Evolutionary conservation across 64 coral and sea anemone genomes (phyloP).

Genomic region (Montipora capricornis): DNA sequence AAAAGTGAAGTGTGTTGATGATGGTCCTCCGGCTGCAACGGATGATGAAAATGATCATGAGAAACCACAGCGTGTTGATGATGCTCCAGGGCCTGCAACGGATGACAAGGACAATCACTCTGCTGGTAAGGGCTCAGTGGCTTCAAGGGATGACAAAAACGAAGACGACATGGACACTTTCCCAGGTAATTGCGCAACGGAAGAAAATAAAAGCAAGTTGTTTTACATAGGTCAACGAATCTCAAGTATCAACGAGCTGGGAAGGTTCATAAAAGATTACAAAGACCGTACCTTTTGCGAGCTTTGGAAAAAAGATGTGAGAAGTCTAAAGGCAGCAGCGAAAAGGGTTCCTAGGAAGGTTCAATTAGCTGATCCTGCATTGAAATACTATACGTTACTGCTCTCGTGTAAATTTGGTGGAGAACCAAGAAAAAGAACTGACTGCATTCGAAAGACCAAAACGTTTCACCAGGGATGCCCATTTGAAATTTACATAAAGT

Average conservation of each 20-base stretch:
- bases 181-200: not conserved
- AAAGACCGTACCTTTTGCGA: conserved; percentile 69
- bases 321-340: conserved; percentile 36
- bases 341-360: conserved; percentile 65
- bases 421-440: no score
- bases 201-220: not conserved
- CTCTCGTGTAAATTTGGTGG: no score
- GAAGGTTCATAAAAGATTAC: conserved; percentile 32
- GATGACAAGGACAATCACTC: not conserved
- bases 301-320: conserved; percentile 66
- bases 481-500: no score
- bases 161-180: not conserved
- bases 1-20: not conserved
- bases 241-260: conserved; percentile 34
- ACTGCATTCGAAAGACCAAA: no score
- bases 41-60: conserved; percentile 1
- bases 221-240: conserved; percentile 61
- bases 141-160: not conserved
- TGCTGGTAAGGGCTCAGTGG: conserved; percentile 1
- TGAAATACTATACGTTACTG: no score
- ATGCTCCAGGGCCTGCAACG: not conserved
- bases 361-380: conserved; percentile 12
- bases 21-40: not conserved
- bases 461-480: no score
- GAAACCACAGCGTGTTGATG: conserved; percentile 2